These are phyloP conservation scores for Bubo blakistoni DNA, from an alignment of 2,113 vertebrate species.

Conservation along the genomic window DNA sequence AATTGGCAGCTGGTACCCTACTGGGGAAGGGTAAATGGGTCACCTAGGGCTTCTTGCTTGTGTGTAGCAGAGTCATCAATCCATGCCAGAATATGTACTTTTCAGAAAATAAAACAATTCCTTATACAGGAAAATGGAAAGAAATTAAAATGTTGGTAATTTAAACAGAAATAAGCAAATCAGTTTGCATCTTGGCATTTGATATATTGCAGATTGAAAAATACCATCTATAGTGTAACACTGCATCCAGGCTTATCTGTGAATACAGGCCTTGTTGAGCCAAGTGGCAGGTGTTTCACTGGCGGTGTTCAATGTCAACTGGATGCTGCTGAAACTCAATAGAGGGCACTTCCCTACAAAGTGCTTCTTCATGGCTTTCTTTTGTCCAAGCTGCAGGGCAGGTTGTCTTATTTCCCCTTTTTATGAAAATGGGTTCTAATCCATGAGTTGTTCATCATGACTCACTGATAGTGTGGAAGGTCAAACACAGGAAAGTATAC, in stretches of 20 bases:
- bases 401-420: background rate
- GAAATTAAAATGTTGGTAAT: conserved; percentile 50
- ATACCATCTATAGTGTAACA: background rate
- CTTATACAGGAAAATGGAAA: conserved; percentile 2
- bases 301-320: background rate
- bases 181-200: background rate
- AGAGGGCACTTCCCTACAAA: background rate
- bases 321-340: background rate
- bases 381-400: background rate
- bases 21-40: conserved; percentile 74
- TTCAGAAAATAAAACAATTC: conserved; percentile 56
- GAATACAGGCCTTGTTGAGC: background rate
- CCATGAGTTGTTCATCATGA: background rate
- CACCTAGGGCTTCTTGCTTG: conserved; percentile 66
- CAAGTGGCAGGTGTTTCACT: background rate
- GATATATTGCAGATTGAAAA: background rate
- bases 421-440: background rate
- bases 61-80: conserved; percentile 64
- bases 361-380: background rate
- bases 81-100: conserved; percentile 55
- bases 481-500: background rate
- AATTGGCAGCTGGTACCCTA: conserved; percentile 75
- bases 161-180: conserved; percentile 58
- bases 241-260: background rate
- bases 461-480: background rate